phyloP scores from a whole-genome alignment of 2,888 invertebrate genomes.

The Cheilosia variabilis region DNA sequence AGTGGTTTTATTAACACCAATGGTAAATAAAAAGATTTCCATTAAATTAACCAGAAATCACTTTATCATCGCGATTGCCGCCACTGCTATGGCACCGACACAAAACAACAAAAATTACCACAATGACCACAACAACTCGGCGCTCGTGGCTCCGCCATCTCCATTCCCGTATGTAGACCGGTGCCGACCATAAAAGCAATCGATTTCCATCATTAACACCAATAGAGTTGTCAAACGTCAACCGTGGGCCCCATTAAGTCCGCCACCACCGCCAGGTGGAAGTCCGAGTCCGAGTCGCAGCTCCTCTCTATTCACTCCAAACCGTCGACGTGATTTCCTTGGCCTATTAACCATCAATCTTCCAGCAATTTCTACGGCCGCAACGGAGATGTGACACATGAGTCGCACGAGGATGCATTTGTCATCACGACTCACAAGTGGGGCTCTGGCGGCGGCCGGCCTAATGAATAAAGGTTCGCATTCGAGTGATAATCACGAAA shows the following conservation, averaged over 20 bases:
- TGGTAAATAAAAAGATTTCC: slow-evolving; percentile 67
- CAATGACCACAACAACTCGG: slow-evolving; percentile 20
- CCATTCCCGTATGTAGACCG: slow-evolving; percentile 21
- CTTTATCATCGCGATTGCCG: slow-evolving; percentile 55
- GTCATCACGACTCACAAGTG: slow-evolving; percentile 1
- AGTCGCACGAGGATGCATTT: slow-evolving; percentile 25
- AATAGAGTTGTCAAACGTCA: slow-evolving; percentile 75
- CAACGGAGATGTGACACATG: slow-evolving; percentile 41
- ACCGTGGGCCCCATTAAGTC: slow-evolving; percentile 62
- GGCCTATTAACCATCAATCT: slow-evolving; percentile 61
- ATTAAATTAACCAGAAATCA: slow-evolving; percentile 75
- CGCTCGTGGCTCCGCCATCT: not conserved
- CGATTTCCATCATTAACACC: slow-evolving; percentile 73
- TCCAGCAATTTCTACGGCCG: slow-evolving; percentile 30
- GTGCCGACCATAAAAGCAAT: slow-evolving; percentile 55
- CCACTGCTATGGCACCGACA: not conserved
- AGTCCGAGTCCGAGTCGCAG: slow-evolving; percentile 14
- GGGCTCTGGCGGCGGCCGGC: not conserved
- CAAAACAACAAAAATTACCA: slow-evolving; percentile 13
- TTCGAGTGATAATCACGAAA: slow-evolving; percentile 76
- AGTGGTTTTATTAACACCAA: slow-evolving; percentile 61
- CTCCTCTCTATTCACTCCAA: slow-evolving; percentile 19
- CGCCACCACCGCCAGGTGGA: slow-evolving; percentile 45
- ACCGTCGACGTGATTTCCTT: not conserved
- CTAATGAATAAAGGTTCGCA: slow-evolving; percentile 73